Base-by-base conservation (phyloP, 1,140 invertebrate genomes). In the Forficula auricularia region DNA sequence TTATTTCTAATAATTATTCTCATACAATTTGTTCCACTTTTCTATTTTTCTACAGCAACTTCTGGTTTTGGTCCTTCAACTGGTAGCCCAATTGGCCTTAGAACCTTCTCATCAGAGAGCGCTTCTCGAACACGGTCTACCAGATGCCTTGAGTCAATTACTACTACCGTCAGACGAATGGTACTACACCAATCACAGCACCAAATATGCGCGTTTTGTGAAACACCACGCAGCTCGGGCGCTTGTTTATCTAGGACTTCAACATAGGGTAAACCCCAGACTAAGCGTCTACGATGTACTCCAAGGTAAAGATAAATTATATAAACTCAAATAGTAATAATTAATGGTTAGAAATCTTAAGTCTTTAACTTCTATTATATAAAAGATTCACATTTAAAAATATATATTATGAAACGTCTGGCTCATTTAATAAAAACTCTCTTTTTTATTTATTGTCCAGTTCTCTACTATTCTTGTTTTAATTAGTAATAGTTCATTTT, bases 111-210 rank as follows among this genome's bases (percentile, higher is more conserved):
- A 70, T 49, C 77, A 79, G 56, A 54, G 59, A 15, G 53, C 61
- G 1, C 57, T 80, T 9, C 56, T 66, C 2, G 73, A 75, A 16
- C 65, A 69, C 10, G 73, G 75, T 45, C 62, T 80, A 20, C 68
- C 73, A 2, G 75, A 79, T 52, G 68, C 67, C 45, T 55, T 80
- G 10, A 73, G 74, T 47, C 76, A 79, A 54, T 61, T 80, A 14
- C 61, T 80, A 22, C 57, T 80, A 35, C 77, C 77, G 4, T 77
- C 75, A 0, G 77, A 80, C 55, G 77, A 80, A 53, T 78, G 75
- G 72, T 79, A 78, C 59, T 79, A 80, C 60, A 80, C 76, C 31
- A 78, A 78, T 54, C 75, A 79, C 54, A 75, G 68, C 47, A 79
- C 76, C 27, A 72, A 75, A 50, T 79, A 77, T 55, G 73, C 75